Base-by-base conservation (phyloP, 1,140 invertebrate species). In the Ectropis grisescens region DNA sequence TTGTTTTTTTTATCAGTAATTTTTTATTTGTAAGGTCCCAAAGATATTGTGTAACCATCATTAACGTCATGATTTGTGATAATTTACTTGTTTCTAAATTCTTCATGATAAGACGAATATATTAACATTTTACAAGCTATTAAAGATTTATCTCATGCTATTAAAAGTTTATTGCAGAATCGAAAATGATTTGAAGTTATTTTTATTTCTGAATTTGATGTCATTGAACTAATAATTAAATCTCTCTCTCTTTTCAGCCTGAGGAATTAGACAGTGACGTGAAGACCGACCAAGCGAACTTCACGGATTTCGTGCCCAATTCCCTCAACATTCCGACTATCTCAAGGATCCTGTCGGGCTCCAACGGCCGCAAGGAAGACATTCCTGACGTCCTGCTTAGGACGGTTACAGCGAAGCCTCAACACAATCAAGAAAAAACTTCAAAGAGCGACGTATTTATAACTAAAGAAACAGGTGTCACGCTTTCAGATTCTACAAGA, bases 311-410 rank as follows among this genome's bases (percentile, higher is more conserved):
- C 51, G 86, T 86, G 37, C 88, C 85, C 49, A 91, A 57, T 33
- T 75, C 82, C 1, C 65, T 83, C 82, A 91, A 67, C 84, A 88
- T 82, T 68, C 85, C 89, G 1, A 91, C 89, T 35, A 92, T 94
- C 39, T 90, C 90, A 0, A 83, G 92, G 28, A 93, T 94, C 48
- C 74, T 94, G 1, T 91, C 89, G 5, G 91, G 92, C 0, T 92
- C 91, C 23, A 93, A 91, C 59, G 92, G 92, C 1, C 80, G 90
- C 3, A 92, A 91, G 46, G 89, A 92, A 38, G 90, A 92, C 41
- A 90, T 92, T 25, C 89, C 91, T 0, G 90, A 91, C 33, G 88
- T 91, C 9, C 62, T 92, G 0, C 65, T 91, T 6, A 81, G 89
- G 27, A 89, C 89, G 0, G 84, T 91, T 5, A 87, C 90, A 0